phyloP scores from a whole-genome alignment of 2,113 vertebrate genomes.

The Sapajus apella region DNA sequence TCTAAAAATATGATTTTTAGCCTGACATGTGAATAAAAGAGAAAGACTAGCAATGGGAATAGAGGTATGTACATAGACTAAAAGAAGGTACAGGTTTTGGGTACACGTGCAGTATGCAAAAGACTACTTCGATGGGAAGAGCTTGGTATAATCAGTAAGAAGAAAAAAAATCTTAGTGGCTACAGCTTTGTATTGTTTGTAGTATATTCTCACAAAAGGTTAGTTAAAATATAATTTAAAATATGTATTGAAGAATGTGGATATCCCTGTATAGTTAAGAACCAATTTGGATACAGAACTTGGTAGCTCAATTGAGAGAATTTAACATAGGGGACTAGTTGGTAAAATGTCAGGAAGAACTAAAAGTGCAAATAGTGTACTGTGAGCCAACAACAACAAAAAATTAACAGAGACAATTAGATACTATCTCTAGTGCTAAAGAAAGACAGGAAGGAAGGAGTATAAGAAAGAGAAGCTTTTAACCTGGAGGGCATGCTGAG shows the following conservation, averaged over 20 bases:
- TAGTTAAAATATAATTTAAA: not conserved
- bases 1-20: not conserved
- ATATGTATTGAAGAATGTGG: not conserved
- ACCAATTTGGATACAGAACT: not conserved
- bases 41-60: not conserved
- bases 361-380: not conserved
- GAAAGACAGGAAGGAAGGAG: not conserved
- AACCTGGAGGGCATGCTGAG: not conserved
- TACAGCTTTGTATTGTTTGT: not conserved
- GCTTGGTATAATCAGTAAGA: not conserved
- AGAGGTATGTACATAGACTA: not conserved
- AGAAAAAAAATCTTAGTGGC: not conserved
- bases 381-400: not conserved
- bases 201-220: not conserved
- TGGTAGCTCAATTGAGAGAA: not conserved
- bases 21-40: not conserved
- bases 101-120: not conserved
- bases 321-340: not conserved
- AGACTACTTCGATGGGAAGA: not conserved
- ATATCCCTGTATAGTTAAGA: not conserved
- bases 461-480: not conserved
- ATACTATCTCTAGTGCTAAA: not conserved
- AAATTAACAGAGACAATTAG: not conserved
- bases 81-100: not conserved
- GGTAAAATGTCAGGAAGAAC: not conserved